Evolutionary conservation across 2,888 invertebrate genomes (phyloP), one percentile per base, ranked within the genome.

Genomic region (Ischnus inquisitorius): DNA sequence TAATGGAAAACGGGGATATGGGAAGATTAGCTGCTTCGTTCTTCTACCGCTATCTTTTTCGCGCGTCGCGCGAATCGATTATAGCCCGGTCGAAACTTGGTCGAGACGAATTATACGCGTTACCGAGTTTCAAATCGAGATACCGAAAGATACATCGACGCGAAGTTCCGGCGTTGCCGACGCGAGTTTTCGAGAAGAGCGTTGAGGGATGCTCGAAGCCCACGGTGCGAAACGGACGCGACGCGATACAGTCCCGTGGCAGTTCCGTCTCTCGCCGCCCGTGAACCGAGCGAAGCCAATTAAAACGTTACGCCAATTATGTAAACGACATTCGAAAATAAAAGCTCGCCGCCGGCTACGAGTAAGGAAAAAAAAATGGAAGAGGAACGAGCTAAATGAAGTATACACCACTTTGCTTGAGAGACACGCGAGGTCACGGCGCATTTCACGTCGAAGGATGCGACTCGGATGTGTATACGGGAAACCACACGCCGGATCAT

Each of bases 271-370:
- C 43, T 39, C 48, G 12, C 34, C 54, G 54, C 60, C 67, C 65
- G 41, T 75, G 54, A 67, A 69, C 71, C 71, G 46, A 67, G 43
- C 67, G 51, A 34, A 14, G 60, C 83, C 81, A 85, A 87, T 87
- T 87, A 87, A 87, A 87, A 83, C 75, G 84, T 84, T 81, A 81
- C 84, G 85, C 83, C 78, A 85, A 85, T 87, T 85, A 87, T 85
- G 84, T 69, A 84, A 84, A 85, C 80, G 69, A 82, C 71, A 64
- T 82, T 79, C 67, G 67, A 65, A 68, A 80, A 80, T 83, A 60
- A 76, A 77, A 62, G 34, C 46, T 16, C 16, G 51, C 22, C 28
- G 62, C 69, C 14, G 34, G 60, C 28, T 28, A n/a, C 34, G 28
- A 54, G 28, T 16, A 48, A n/a, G 65, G 39, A 25, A 28, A 67